Conservation (phyloP, 2,888 invertebrate genomes). For the Callyntrura sp. region DNA sequence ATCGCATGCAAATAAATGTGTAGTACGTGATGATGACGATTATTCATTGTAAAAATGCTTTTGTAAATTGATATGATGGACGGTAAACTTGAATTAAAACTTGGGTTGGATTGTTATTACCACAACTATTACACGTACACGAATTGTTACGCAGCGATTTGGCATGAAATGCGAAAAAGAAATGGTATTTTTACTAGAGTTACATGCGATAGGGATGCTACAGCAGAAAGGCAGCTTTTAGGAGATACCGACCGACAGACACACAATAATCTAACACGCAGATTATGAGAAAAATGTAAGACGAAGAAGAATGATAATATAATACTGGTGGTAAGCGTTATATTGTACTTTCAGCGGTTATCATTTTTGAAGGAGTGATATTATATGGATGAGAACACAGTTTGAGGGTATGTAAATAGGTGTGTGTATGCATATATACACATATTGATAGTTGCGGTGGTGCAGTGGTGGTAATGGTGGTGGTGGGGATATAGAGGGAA, state of each 20-base stretch:
- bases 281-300: no score
- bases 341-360: not conserved
- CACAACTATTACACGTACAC: constrained; percentile 24
- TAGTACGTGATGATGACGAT: not conserved
- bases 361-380: constrained; percentile 14
- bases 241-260: constrained; percentile 17
- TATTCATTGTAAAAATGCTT: constrained; percentile 32
- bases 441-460: not conserved
- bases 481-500: not conserved
- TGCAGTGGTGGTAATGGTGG: not conserved
- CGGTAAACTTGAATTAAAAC: constrained; percentile 44
- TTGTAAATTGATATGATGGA: constrained; percentile 41
- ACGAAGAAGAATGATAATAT: not conserved
- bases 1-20: constrained; percentile 33
- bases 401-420: not conserved
- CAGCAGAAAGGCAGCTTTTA: not conserved
- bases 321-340: not conserved
- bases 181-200: not conserved
- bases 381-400: not conserved
- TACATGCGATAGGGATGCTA: not conserved
- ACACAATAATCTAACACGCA: not conserved
- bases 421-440: not conserved
- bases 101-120: constrained; percentile 18
- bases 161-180: not conserved
- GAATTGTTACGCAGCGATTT: constrained; percentile 20